Base-by-base conservation (phyloP, 2,113 vertebrate genomes). In the Clarias batrachus region DNA sequence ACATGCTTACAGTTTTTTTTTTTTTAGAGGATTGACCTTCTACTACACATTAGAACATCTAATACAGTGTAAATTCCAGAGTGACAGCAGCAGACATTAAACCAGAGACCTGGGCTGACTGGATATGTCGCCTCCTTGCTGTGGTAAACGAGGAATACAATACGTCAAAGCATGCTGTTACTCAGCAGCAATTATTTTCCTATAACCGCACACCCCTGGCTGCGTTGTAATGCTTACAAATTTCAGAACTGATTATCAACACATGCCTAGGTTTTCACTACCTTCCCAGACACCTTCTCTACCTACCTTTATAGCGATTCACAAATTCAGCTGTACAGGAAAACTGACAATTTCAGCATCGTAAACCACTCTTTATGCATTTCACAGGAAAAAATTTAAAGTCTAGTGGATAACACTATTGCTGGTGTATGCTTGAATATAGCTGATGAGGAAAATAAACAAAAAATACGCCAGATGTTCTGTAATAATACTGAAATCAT, bases 321-420 rank as follows among this genome's bases (percentile, higher is more conserved):
- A 62, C 16, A n/a, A 27, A 4, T 16, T 25, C 33, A 60, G 21
- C 56, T 52, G 33, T 52, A 63, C 52, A 57, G 10, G 21, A 71
- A 52, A 48, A 33, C 21, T 48, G n/a, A 56, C n/a, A 0, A 9
- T 25, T 85, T 63, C 59, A 85, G 16, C n/a, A 41, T 21, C 7
- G 23, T 54, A 66, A 82, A 82, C n/a, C 27, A 57, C 3, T 21
- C 48, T 63, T 33, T 68, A 74, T n/a, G 74, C 78, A 41, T 76
- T 82, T 63, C 37, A 73, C 65, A 73, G 65, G 11, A 76, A 71
- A 62, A 68, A 82, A 84, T 33, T 41, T 54, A 81, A 54, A n/a
- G 63, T 30, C 74, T 59, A 81, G 21, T 60, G 30, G 63, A 78
- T 81, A 90, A 90, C 87, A 90, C 87, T 90, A 81, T 88, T 81